Evolutionary conservation across 2,888 invertebrate genomes (phyloP), one percentile per base, ranked within the genome.

Genomic region (Tromatobia lineatoria): DNA sequence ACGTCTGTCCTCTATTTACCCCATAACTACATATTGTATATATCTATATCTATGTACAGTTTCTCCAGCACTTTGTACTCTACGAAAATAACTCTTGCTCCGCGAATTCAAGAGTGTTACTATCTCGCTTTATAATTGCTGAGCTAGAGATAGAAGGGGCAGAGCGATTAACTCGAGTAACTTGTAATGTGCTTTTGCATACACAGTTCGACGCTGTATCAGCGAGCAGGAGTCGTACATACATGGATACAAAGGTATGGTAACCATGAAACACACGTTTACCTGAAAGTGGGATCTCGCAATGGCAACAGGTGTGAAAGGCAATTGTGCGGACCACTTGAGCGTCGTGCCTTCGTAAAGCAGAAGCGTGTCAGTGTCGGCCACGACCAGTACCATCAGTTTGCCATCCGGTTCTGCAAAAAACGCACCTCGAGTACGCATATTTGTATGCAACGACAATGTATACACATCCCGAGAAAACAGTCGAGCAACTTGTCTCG

Each of bases 281-380:
- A 94, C 96, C 94, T 95, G 95, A 57, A 98, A 95, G 92, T 96
- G 96, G 77, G 96, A 97, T 87, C 97, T 95, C 70, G 95, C 94
- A 85, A 99, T 94, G 52, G 96, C 95, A 70, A 98, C 95, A 0
- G 98, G 97, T 18, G 96, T 94, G 88, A 96, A 95, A 38, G 97
- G 95, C 80, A 98, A 94, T 92, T 98, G 97, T 34, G 99, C 98
- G 1, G 98, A 97, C 99, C 99, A 99, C 89, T 97, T 95, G 61
- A 99, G 94, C 13, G 96, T 96, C 18, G 97, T 96, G 86, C 97
- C 96, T 92, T 98, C 96, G 93, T 98, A 99, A 83, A 99, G 95
- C 90, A 97, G 95, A 82, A 99, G 93, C 78, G 98, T 97, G 64
- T 96, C 96, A 67, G 97, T 97, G 90, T 98, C 97, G 47, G 98